phyloP scores from a whole-genome alignment of 2,113 vertebrate genomes.

The Orientallactaga bullata region DNA sequence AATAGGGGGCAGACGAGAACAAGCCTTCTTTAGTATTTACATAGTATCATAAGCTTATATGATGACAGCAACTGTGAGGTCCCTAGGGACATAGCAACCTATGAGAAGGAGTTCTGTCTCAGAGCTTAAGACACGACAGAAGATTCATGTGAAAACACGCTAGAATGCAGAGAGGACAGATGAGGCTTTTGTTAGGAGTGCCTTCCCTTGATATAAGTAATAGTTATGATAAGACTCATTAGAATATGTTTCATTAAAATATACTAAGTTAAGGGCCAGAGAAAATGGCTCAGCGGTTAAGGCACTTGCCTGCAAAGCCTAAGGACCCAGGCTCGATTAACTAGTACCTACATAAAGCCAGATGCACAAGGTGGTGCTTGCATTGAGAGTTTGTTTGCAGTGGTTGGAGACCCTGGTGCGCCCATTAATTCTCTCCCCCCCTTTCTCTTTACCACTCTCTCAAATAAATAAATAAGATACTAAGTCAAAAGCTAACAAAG shows the following conservation, averaged over 20 bases:
- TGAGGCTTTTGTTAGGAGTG: background rate
- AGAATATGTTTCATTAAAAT: conserved; percentile 21
- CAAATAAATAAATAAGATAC: too few relatives aligned
- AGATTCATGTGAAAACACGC: background rate
- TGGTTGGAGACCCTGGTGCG: too few relatives aligned
- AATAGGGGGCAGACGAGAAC: background rate
- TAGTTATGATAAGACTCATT: background rate
- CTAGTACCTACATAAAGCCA: too few relatives aligned
- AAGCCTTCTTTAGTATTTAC: background rate
- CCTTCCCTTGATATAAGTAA: background rate
- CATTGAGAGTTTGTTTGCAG: too few relatives aligned
- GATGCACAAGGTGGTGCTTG: too few relatives aligned
- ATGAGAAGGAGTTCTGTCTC: background rate
- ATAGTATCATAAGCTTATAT: background rate
- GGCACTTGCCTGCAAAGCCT: too few relatives aligned
- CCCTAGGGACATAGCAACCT: background rate
- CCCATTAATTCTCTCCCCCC: too few relatives aligned
- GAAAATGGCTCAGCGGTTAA: too few relatives aligned
- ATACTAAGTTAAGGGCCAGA: background rate
- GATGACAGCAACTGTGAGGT: conserved; percentile 1
- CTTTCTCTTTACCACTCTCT: too few relatives aligned
- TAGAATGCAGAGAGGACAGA: background rate
- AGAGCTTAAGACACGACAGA: conserved; percentile 16
- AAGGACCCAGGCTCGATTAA: too few relatives aligned
- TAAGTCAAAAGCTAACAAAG: conserved; percentile 37